Base-by-base conservation (phyloP, 2,888 invertebrate species). In the Eurois occulta region DNA sequence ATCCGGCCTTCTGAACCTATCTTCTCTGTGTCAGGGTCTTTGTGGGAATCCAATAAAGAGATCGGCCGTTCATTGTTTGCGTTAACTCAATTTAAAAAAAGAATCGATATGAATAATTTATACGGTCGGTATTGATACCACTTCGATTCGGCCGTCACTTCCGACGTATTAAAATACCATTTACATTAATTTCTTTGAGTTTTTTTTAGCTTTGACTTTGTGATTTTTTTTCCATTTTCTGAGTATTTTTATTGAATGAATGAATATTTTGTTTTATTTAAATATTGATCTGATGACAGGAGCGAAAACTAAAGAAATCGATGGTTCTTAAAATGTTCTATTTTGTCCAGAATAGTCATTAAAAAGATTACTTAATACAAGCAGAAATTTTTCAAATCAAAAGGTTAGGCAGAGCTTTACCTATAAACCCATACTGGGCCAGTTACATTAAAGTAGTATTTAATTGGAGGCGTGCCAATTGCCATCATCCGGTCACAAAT, bases 91-190 rank as follows among this genome's bases (percentile, higher is more conserved):
- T 88, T 90, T 86, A 88, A 84, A 84, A 84, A 89, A 88, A 89
- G 88, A 88, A 89, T 85, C 75, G 79, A 81, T 78, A 89, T 89
- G 89, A 88, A 90, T 90, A 84, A 89, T 87, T 88, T 86, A 89
- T 89, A 41, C 71, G 41, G 67, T 68, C 41, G 18, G 68, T 85
- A 83, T 83, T 78, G 80, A 72, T 83, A 87, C 76, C 75, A 78
- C 46, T 82, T 77, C 43, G 70, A 65, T 78, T 69, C 72, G 60
- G 58, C 24, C 62, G 72, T 62, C 76, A 84, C 75, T 84, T 85
- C 41, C 55, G 64, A 84, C 66, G 74, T 86, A 86, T 85, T 86
- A 74, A 71, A 86, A 78, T 86, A 84, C 28, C 41, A 75, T 84
- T 75, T 58, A 83, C 83, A 86, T 83, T 70, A 62, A 77, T 74